Base-by-base conservation (phyloP, 1,140 invertebrate genomes). In the Asobara japonica region DNA sequence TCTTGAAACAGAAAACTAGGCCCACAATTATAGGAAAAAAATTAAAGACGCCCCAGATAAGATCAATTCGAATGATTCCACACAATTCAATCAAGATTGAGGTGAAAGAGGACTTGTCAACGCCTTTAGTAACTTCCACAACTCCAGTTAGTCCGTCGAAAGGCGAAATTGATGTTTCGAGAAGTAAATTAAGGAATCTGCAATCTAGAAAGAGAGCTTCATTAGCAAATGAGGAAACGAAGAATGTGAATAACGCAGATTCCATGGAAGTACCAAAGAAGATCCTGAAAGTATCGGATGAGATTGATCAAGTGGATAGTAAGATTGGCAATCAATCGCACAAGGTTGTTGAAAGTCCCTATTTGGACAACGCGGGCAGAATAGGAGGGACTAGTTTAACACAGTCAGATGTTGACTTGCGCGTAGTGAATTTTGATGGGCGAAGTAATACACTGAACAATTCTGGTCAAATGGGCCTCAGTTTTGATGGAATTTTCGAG, bases 401-500 rank as follows among this genome's bases (percentile, higher is more conserved):
- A n/a, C 36, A 36, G 33, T 65, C 41, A 25, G 10, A n/a, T 36
- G 10, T n/a, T 20, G n/a, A 67, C 7, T 29, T 36, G 18, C 8
- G 22, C 36, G 36, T 51, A 30, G 7, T 31, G 48, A 41, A 60
- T 27, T 48, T 36, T 7, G 33, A 27, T 33, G 27, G 48, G 30
- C n/a, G 56, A 27, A 61, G 16, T 30, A 31, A 25, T 16, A 33
- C 51, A 7, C 22, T 51, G 18, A 33, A 61, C 20, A 38, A 25
- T 18, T 41, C 36, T 60, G 65, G 66, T 36, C 25, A 38, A 27
- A 22, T 22, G 11, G 56, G 11, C 64, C 29, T 71, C 1, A 69
- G 60, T 36, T 25, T 75, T 13, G 68, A 72, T 30, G 11, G 30
- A 16, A 31, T 71, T 18, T 20, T 76, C 20, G 74, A 76, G 62